A percentile compares a stretch with the other conserved stretches of the same genome.
Evolutionary conservation across 2,888 invertebrate genomes (phyloP).

Genomic region (Perdita meconis): DNA sequence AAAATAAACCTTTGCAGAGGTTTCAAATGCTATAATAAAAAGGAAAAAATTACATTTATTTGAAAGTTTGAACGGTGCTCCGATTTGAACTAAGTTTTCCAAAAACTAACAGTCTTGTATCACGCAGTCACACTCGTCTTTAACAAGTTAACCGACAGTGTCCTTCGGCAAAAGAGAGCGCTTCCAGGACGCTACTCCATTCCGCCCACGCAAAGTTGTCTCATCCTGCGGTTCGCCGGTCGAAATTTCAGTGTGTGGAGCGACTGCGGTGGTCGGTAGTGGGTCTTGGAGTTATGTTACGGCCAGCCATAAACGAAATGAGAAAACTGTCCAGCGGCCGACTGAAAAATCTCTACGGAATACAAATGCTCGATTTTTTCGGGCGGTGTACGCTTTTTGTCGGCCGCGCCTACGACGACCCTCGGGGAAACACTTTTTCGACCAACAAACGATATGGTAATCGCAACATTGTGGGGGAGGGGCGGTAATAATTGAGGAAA

Average conservation of each 20-base stretch:
- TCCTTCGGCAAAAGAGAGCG: conserved; percentile 33
- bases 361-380: conserved; percentile 81
- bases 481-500: conserved; percentile 8
- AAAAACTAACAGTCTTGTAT: neutral
- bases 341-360: conserved; percentile 82
- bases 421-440: conserved; percentile 11
- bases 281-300: conserved; percentile 80
- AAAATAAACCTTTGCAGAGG: too few species aligned
- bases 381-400: conserved; percentile 60
- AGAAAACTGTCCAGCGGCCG: conserved; percentile 81
- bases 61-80: too few species aligned
- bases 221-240: conserved; percentile 35
- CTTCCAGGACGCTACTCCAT: conserved; percentile 56
- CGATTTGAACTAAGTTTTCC: too few species aligned
- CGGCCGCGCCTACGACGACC: conserved; percentile 47
- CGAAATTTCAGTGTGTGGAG: conserved; percentile 38
- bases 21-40: too few species aligned
- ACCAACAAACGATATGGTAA: conserved; percentile 17
- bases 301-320: conserved; percentile 82
- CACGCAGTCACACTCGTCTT: conserved; percentile 13
- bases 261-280: conserved; percentile 63
- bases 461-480: neutral
- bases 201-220: conserved; percentile 58
- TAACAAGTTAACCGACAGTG: conserved; percentile 21
- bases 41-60: too few species aligned